These are phyloP conservation scores for Yponomeuta plumbellus DNA, from an alignment of 2,888 invertebrate genomes.

Conservation along the genomic window DNA sequence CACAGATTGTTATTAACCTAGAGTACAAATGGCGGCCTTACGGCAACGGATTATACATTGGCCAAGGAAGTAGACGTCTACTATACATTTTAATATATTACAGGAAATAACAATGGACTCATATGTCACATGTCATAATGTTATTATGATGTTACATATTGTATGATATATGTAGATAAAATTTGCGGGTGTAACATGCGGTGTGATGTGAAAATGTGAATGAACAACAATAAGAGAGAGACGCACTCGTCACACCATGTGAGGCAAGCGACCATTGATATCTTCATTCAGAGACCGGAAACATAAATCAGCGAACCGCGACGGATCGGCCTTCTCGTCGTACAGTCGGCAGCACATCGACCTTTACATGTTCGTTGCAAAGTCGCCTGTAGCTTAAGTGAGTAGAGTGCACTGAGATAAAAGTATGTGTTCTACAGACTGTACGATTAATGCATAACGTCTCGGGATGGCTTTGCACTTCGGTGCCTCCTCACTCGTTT, in stretches of 20 bases:
- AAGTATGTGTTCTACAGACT: slow-evolving; percentile 29
- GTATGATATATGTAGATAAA: no score
- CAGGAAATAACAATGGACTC: no score
- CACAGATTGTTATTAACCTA: no score
- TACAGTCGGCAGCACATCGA: neutral
- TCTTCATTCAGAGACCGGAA: slow-evolving; percentile 61
- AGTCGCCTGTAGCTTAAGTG: no score
- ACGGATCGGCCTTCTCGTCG: slow-evolving; percentile 32
- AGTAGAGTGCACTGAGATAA: no score
- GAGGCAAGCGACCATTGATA: slow-evolving; percentile 53
- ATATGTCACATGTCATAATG: no score
- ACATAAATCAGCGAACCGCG: slow-evolving; percentile 63
- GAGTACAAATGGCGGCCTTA: no score
- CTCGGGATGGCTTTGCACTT: neutral
- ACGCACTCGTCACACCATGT: slow-evolving; percentile 39
- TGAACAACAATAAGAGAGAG: slow-evolving; percentile 45
- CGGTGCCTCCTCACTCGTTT: neutral
- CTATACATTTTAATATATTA: no score
- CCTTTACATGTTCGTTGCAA: no score
- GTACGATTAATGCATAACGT: slow-evolving; percentile 22
- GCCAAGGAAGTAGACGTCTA: no score
- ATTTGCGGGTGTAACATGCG: slow-evolving; percentile 29
- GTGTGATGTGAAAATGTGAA: slow-evolving; percentile 42
- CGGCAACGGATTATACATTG: no score
- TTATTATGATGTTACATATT: no score